phyloP scores from a whole-genome alignment of 1,140 invertebrate species.

The Acromyrmex echinatior region DNA sequence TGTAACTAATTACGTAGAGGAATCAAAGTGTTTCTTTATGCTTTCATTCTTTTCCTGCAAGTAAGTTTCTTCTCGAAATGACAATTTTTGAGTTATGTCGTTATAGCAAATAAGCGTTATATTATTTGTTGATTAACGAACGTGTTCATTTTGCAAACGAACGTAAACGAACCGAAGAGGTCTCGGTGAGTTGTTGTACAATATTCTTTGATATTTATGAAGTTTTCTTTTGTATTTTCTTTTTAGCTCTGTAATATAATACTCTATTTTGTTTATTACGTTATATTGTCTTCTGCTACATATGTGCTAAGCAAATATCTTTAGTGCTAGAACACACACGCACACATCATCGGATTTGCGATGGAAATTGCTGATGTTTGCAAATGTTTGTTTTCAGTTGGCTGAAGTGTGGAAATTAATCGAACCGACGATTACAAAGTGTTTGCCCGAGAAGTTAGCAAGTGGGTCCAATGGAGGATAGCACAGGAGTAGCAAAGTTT shows the following conservation, averaged over 20 bases:
- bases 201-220: neutral
- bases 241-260: neutral
- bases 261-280: neutral
- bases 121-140: conserved; percentile 30
- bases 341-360: conserved; percentile 22
- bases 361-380: conserved; percentile 20
- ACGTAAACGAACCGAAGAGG: neutral
- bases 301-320: neutral
- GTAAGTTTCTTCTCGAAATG: too few species aligned
- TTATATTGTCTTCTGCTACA: neutral
- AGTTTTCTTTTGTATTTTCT: neutral
- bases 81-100: too few species aligned
- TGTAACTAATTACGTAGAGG: too few species aligned
- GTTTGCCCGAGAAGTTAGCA: conserved; percentile 85
- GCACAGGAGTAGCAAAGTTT: conserved; percentile 34
- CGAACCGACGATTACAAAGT: conserved; percentile 87
- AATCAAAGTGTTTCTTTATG: too few species aligned
- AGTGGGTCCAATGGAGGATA: conserved; percentile 83
- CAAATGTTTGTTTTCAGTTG: conserved; percentile 83
- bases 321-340: neutral
- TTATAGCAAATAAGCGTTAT: too few species aligned
- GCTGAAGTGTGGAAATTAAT: conserved; percentile 88
- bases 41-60: too few species aligned
- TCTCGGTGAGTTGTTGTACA: conserved; percentile 32
- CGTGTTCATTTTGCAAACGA: conserved; percentile 32